These are phyloP conservation scores for Pterostichus madidus DNA, from an alignment of 2,888 invertebrate species.

Conservation along the genomic window DNA sequence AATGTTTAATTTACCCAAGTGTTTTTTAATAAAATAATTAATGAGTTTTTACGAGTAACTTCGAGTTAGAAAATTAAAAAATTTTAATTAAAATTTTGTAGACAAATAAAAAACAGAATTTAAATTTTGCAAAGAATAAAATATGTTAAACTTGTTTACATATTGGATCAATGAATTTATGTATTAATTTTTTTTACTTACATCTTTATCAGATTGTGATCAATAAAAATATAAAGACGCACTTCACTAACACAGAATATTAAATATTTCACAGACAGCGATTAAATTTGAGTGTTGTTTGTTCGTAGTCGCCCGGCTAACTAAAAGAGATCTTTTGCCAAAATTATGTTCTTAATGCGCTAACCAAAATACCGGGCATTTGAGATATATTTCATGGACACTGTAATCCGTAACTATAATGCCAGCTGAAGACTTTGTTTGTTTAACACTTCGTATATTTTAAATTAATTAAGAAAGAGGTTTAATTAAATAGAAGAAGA, in stretches of 20 bases:
- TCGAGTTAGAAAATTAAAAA: no score
- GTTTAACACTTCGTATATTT: neutral
- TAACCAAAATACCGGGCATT: slow-evolving; percentile 23
- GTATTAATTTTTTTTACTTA: slow-evolving; percentile 2
- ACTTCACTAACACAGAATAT: neutral
- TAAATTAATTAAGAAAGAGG: no score
- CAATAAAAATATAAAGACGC: neutral
- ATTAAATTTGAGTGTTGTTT: slow-evolving; percentile 4
- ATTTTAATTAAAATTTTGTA: no score
- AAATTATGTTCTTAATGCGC: slow-evolving; percentile 39
- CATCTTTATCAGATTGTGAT: neutral
- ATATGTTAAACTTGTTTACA: slow-evolving; percentile 13
- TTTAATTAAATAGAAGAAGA: no score
- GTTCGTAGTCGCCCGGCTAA: neutral
- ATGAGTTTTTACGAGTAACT: no score
- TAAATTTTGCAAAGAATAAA: neutral
- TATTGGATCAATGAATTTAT: slow-evolving; percentile 1
- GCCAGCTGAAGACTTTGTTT: neutral
- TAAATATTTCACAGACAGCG: neutral
- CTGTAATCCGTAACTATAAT: neutral
- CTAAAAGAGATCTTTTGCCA: slow-evolving; percentile 46
- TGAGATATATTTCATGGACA: slow-evolving; percentile 36
- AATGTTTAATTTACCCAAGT: no score
- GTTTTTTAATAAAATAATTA: no score
- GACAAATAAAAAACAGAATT: no score